Evolutionary conservation across 92 coral and sea anemone species (phyloP), one percentile per base, ranked within the genome.

Genomic region (Phenganax subtilis): DNA sequence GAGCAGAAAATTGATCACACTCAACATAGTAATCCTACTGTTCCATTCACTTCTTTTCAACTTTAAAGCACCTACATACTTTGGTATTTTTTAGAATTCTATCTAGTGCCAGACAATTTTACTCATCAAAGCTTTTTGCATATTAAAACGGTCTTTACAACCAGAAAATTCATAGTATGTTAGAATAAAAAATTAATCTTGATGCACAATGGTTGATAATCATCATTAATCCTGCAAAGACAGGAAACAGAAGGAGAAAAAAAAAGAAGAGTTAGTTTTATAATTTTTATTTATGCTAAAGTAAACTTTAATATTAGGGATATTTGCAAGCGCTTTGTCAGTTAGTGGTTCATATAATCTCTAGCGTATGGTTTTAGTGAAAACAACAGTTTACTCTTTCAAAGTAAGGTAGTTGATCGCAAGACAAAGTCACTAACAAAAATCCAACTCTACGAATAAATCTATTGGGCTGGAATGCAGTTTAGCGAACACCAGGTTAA

Each of bases 221-320:
- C 37, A 17, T 64, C 70, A 64, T 20, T 64, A 44, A 64, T 17
- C 70, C 70, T 64, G 70, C 37, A 64, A 64, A 64, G 30, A 64
- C 17, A n/a, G 70, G 70, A 64, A 64, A 64, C 37, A 64, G 12
- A 64, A 64, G 12, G 12, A 17, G 17, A 64, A 64, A 37, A 64
- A 64, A 28, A 64, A 44, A 64, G 17, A 64, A 64, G 1, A 59
- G 37, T 64, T 64, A 64, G 70, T 64, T 64, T 6, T 44, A 59
- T 17, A 0, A 64, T 64, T 30, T 20, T 28, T 64, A 8, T 64
- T 5, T 5, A 37, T 37, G 47, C 47, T 5, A 64, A 2, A 64
- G 8, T 64, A 20, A n/a, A 8, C 27, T 64, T 9, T 64, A 20
- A 7, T 64, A 37, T 20, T 44, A 2, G 31, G 70, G 37, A 64